Evolutionary conservation across 1,140 invertebrate species (phyloP), one percentile per base, ranked within the genome.

Genomic region (Ditylenchus dipsaci): DNA sequence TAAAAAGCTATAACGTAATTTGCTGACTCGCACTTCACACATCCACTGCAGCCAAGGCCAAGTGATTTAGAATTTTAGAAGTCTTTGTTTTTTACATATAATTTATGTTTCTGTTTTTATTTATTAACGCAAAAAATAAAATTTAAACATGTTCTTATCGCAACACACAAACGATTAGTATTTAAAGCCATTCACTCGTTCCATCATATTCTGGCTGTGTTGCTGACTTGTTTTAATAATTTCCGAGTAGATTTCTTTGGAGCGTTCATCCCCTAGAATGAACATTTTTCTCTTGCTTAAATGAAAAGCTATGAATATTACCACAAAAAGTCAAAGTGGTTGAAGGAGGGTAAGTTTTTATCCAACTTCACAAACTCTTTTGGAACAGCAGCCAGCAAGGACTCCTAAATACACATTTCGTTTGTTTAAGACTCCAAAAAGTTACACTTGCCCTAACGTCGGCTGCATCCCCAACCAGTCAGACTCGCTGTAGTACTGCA

Each of bases 251-350:
- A 79, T 74, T 38, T 69, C 59, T 27, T 75, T 61, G 57, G 61
- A 5, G 78, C 78, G 17, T 66, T 58, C 21, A 79, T 57, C 15
- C 78, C 78, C 49, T 11, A 5, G n/a, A n/a, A n/a, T n/a, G n/a
- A n/a, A n/a, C n/a, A n/a, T n/a, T n/a, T n/a, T n/a, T n/a, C n/a
- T n/a, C n/a, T n/a, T n/a, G n/a, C n/a, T n/a, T n/a, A n/a, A n/a
- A n/a, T n/a, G n/a, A n/a, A n/a, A n/a, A n/a, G n/a, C n/a, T n/a
- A n/a, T n/a, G 3, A 38, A 38, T 3, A 38, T 38, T 11, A 38
- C 62, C 68, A 79, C 21, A 79, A 65, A 64, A 78, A 79, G 63
- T 79, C 78, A 13, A 76, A 67, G 65, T 79, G 78, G 67, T 80
- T 79, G 61, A 79, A 79, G 29, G 80, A 63, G 1, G 63, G 27